Conservation (phyloP, 2,113 vertebrate genomes). For the Misgurnus anguillicaudatus region DNA sequence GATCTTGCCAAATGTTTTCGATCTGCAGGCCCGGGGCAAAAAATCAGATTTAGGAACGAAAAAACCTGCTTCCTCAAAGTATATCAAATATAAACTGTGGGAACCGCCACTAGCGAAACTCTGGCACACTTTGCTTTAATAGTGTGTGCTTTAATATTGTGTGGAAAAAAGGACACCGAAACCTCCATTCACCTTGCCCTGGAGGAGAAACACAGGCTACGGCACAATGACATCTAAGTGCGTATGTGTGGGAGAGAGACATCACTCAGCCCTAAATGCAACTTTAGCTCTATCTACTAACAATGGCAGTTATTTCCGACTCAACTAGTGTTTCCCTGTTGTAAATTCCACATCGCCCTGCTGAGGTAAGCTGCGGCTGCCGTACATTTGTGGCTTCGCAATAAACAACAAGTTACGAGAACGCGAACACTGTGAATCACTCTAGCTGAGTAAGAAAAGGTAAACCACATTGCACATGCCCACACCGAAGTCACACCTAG, state of each 20-base stretch:
- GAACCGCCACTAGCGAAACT: slow-evolving; percentile 50
- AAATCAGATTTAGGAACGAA: not conserved
- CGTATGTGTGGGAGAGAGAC: slow-evolving; percentile 19
- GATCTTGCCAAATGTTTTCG: not conserved
- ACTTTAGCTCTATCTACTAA: not conserved
- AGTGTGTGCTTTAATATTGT: slow-evolving; percentile 61
- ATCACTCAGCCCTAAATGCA: slow-evolving; percentile 6
- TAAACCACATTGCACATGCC: not conserved
- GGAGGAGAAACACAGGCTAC: slow-evolving; percentile 49
- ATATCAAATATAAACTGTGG: slow-evolving; percentile 46
- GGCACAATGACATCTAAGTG: slow-evolving; percentile 35
- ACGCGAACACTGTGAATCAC: not conserved
- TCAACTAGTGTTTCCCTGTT: slow-evolving; percentile 31
- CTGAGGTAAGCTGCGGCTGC: slow-evolving; percentile 27
- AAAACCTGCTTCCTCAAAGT: not conserved
- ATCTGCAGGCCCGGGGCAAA: slow-evolving; percentile 5
- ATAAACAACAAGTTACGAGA: slow-evolving; percentile 26
- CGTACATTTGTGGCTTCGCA: not conserved
- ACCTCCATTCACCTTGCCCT: slow-evolving; percentile 66
- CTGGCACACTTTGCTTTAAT: slow-evolving; percentile 57
- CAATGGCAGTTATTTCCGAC: slow-evolving; percentile 32
- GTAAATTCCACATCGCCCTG: slow-evolving; percentile 16
- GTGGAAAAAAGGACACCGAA: slow-evolving; percentile 73
- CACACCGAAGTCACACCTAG: slow-evolving; percentile 13
- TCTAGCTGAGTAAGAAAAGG: not conserved